Base-by-base conservation (phyloP, 1,140 invertebrate genomes). In the Nephila pilipes region DNA sequence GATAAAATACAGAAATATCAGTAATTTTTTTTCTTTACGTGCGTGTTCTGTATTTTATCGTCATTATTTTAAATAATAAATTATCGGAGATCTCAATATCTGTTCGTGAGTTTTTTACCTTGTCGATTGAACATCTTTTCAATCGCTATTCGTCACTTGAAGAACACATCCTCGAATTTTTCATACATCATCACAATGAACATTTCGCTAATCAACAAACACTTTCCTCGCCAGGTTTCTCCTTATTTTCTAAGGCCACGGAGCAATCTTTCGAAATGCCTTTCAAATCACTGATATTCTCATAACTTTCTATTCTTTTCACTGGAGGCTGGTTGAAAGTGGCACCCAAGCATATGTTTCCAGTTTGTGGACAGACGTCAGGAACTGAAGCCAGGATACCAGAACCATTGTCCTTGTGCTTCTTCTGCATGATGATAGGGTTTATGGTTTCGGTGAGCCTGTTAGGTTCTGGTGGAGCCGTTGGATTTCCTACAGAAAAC, bases 221-320 rank as follows among this genome's bases (percentile, higher is more conserved):
- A 69, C 92, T 93, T 83, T 93, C 92, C 25, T 93, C 92, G 22
- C 92, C 92, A 22, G 75, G 85, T 65, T 93, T 88, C 38, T 93
- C 92, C 29, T 93, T 89, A 32, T 89, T 69, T 54, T 88, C 85
- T 36, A 93, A 57, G 12, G 69, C 87, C 14, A 93, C 92, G 4
- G 92, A 81, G 18, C 29, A 80, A 65, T 88, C 79, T 14, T 83
- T 85, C 12, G 81, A 16, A 12, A 80, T 80, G 1, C 20, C 69
- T 46, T 93, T 93, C 46, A 93, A 22, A 54, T 93, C 65, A 54
- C 85, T 80, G 25, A 93, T 89, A n/a, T 93, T 93, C 32, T 89
- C 92, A 20, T 93, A 88, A 25, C 92, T 93, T 22, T 93, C 91
- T 8, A 79, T 63, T 93, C 65, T 75, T 3, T 80, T 87, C 12